These are phyloP conservation scores for Aythya baeri DNA, from an alignment of 2,113 vertebrate species.

Conservation along the genomic window DNA sequence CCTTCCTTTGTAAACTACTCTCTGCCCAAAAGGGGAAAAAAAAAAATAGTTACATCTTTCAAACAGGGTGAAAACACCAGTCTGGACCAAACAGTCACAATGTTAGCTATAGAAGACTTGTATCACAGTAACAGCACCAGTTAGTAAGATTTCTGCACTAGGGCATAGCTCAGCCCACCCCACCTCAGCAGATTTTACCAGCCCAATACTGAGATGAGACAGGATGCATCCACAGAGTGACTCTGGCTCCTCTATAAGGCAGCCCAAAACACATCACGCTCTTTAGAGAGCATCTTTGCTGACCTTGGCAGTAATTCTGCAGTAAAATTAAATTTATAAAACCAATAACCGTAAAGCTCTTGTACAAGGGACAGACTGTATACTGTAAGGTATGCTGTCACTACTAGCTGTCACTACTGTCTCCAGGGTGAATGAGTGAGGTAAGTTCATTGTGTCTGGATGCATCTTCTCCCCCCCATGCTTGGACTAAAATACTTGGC, in stretches of 20 bases:
- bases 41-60: background rate
- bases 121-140: background rate
- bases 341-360: background rate
- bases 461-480: background rate
- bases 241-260: background rate
- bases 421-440: background rate
- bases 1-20: background rate
- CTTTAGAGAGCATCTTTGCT: background rate
- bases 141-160: background rate
- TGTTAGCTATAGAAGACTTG: background rate
- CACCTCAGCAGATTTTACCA: background rate
- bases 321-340: background rate
- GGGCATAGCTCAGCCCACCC: background rate
- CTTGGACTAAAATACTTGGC: background rate
- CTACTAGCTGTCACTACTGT: background rate
- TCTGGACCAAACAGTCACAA: background rate
- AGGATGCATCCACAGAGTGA: background rate
- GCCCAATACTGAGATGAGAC: background rate
- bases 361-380: background rate
- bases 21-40: background rate
- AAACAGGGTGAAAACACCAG: background rate
- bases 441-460: background rate
- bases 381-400: background rate
- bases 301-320: background rate
- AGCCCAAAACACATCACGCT: background rate